A percentile compares a stretch with the other conserved stretches of the same genome.
Evolutionary conservation across 2,888 invertebrate species (phyloP).

Genomic region (Zele albiditarsus): DNA sequence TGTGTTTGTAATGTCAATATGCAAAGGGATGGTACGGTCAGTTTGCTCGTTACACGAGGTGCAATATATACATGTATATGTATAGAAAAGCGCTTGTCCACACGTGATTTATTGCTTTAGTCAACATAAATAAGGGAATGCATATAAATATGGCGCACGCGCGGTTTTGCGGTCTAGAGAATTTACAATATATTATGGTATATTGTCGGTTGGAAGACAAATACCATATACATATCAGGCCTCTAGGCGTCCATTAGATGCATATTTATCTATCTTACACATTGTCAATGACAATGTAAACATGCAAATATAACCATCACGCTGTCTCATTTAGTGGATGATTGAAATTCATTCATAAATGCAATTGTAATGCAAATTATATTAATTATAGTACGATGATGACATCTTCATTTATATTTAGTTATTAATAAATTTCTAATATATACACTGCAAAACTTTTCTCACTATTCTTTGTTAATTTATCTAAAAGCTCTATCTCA

Average conservation of each 20-base stretch:
- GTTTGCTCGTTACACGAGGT: not conserved
- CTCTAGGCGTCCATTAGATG: not conserved
- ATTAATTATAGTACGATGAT: too few species aligned
- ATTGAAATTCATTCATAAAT: too few species aligned
- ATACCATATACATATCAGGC: not conserved
- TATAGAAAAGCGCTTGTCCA: slow-evolving; percentile 26
- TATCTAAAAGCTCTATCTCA: too few species aligned
- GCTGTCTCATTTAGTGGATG: too few species aligned
- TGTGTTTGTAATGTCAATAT: slow-evolving; percentile 2
- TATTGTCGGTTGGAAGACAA: slow-evolving; percentile 24
- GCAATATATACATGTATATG: not conserved
- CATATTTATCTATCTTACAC: too few species aligned
- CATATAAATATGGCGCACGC: slow-evolving; percentile 53
- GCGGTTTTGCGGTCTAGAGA: slow-evolving; percentile 46
- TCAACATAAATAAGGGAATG: slow-evolving; percentile 57
- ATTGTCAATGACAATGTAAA: too few species aligned
- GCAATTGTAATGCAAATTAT: too few species aligned
- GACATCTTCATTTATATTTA: too few species aligned
- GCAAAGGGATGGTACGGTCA: not conserved
- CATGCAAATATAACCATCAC: too few species aligned
- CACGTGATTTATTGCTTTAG: slow-evolving; percentile 55
- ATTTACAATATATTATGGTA: slow-evolving; percentile 48
- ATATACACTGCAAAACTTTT: too few species aligned
- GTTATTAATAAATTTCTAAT: too few species aligned
- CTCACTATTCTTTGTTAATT: too few species aligned